Evolutionary conservation across 2,797 vertebrate species (phyloP).

Genomic region (Astyanax mexicanus): DNA sequence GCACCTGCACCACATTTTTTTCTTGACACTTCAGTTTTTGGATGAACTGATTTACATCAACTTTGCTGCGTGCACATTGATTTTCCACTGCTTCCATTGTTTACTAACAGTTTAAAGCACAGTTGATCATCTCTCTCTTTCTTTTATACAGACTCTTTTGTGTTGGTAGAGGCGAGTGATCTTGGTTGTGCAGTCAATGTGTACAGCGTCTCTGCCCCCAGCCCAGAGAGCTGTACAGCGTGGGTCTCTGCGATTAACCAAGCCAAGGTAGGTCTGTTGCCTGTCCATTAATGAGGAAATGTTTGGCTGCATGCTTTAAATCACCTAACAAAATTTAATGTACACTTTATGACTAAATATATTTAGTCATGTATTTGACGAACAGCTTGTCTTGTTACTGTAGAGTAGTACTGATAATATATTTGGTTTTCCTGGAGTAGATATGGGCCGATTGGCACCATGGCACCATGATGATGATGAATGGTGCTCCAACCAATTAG

Average conservation of each 20-base stretch:
- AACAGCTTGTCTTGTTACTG: too few relatives aligned
- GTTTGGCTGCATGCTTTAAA: neutral
- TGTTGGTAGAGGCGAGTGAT: conserved; percentile 82
- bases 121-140: conserved; percentile 12
- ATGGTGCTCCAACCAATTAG: too few relatives aligned
- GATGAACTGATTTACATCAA: too few relatives aligned
- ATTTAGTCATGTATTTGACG: too few relatives aligned
- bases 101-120: neutral
- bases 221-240: conserved; percentile 65
- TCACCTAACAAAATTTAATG: neutral
- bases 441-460: too few relatives aligned
- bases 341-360: too few relatives aligned
- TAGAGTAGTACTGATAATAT: too few relatives aligned
- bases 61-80: too few relatives aligned
- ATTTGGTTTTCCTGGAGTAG: too few relatives aligned
- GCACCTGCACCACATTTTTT: neutral
- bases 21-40: too few relatives aligned
- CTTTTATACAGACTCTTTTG: conserved; percentile 77
- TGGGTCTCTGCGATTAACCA: conserved; percentile 80
- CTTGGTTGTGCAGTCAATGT: conserved; percentile 79
- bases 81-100: neutral
- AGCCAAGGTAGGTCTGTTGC: conserved; percentile 70
- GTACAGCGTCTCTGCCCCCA: conserved; percentile 74
- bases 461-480: too few relatives aligned
- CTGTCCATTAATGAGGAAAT: neutral